These are phyloP conservation scores for Podarcis raffonei DNA, from an alignment of 2,113 vertebrate species.

Conservation along the genomic window DNA sequence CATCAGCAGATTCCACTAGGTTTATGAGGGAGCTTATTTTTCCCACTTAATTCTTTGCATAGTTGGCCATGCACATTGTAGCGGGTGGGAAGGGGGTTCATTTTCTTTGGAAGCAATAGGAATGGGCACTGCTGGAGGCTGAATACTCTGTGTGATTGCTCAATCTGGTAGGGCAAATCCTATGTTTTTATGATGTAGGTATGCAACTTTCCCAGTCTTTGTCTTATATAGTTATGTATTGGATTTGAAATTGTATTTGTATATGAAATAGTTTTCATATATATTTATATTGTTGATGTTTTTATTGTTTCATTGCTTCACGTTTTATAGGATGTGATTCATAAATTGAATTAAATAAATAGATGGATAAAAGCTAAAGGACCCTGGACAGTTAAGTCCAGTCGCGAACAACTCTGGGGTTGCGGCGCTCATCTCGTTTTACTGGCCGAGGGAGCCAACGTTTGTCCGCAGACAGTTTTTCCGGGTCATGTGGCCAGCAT, in stretches of 20 bases:
- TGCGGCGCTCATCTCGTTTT: no score
- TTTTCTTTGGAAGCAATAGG: neutral
- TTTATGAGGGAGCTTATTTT: conserved; percentile 25
- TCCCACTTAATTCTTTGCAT: conserved; percentile 29
- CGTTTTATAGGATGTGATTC: no score
- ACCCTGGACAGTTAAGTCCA: no score
- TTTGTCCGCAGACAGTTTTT: no score
- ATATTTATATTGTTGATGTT: neutral
- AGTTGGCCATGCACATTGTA: neutral
- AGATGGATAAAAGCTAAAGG: no score
- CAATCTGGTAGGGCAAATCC: neutral
- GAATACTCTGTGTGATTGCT: neutral
- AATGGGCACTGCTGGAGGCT: neutral
- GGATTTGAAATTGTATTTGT: no score
- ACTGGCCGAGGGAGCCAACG: no score
- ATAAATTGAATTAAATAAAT: no score
- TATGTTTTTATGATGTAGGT: neutral
- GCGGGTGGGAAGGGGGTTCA: neutral
- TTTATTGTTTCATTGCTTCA: no score
- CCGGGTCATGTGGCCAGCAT: no score
- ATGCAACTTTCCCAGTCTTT: neutral
- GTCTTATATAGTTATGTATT: neutral
- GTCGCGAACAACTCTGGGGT: no score
- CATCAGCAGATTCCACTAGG: conserved; percentile 29
- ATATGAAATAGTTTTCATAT: no score